Conservation (phyloP, 2,888 invertebrate genomes). For the Microplitis deprimator region DNA sequence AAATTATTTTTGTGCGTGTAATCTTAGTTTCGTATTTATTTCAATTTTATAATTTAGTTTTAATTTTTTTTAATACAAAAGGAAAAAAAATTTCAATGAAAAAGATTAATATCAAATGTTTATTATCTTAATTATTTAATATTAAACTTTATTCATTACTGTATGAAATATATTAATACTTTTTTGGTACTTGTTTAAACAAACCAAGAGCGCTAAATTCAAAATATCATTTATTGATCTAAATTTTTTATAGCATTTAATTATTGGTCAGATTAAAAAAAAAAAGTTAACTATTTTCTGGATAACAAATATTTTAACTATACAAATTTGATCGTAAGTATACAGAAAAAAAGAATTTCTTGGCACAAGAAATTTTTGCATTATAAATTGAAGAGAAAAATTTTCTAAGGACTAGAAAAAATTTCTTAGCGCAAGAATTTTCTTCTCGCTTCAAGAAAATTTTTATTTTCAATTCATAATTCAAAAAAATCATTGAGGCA, state of each 20-base stretch:
- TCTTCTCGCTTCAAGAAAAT: too few species aligned
- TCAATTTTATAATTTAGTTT: not conserved
- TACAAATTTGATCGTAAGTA: too few species aligned
- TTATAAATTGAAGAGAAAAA: too few species aligned
- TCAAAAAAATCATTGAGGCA: too few species aligned
- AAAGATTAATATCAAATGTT: not conserved
- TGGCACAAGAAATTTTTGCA: too few species aligned
- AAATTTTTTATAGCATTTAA: not conserved
- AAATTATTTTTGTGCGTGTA: slow-evolving; percentile 43
- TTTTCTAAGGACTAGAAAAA: too few species aligned
- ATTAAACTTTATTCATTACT: not conserved
- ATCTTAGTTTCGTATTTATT: slow-evolving; percentile 25
- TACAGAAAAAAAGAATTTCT: too few species aligned
- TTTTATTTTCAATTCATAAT: too few species aligned
- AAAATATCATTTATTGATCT: not conserved
- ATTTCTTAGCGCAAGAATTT: too few species aligned
- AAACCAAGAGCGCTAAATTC: not conserved
- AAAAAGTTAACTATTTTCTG: not conserved
- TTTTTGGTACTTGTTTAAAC: slow-evolving; percentile 2
- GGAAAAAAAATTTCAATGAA: not conserved
- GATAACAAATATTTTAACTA: too few species aligned
- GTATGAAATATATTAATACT: not conserved
- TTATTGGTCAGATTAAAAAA: not conserved
- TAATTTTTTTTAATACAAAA: not conserved
- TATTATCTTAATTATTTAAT: too few species aligned